Base-by-base conservation (phyloP, 1,140 invertebrate species). In the Heliconius eleuchia region DNA sequence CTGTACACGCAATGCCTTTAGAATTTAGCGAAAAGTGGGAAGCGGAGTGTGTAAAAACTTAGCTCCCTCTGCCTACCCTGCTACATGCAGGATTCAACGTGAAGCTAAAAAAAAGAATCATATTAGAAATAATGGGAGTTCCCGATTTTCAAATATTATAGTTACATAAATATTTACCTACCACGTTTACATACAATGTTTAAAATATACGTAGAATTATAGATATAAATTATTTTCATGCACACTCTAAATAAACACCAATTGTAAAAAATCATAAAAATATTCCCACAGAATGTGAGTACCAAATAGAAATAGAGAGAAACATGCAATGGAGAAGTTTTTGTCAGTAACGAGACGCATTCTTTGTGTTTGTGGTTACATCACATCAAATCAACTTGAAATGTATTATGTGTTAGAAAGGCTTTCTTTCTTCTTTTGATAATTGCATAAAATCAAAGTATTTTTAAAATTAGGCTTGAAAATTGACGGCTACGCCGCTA, bases 251-350 rank as follows among this genome's bases (percentile, higher is more conserved):
- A 66, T 66, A 66, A 66, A 66, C 11, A 66, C 3, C 30, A 66
- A 27, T 66, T 27, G 6, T 27, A 66, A 66, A 66, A 23, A 66
- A 60, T 23, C 30, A 66, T 30, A 23, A 23, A 23, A 66, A 66
- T 66, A 66, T 66, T 16, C 60, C 27, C 23, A 23, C 23, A 27
- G 11, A 66, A 30, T 66, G 60, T 66, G 60, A 66, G 27, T 2
- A 30, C 30, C 1, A 30, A 30, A 30, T 30, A 2, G 30, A 30
- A 30, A 30, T 30, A 30, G 30, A 30, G 30, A 30, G 30, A 30
- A 30, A 74, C 73, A 74, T 74, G 73, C 73, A 74, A 11, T 74
- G 18, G 50, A 74, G 27, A 50, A 74, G 46, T 23, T 71, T 71
- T 52, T 50, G 46, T 46, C 16, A 30, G 73, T 55, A 74, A 74